Evolutionary conservation across 2,888 invertebrate species (phyloP).

Genomic region (Limnephilus rhombicus): DNA sequence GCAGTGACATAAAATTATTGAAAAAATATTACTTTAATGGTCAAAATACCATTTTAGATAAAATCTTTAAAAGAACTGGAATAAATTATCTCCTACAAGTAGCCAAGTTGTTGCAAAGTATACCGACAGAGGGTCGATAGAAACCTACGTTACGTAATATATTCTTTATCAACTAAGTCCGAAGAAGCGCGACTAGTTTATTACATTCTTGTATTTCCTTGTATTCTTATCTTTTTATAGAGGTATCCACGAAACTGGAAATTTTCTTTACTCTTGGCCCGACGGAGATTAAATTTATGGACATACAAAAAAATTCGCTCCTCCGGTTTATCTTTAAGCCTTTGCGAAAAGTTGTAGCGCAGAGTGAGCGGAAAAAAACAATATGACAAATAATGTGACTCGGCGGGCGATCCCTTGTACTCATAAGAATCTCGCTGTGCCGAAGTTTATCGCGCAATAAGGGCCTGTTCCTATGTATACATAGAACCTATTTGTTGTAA

Average conservation of each 20-base stretch:
- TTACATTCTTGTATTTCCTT: constrained; percentile 16
- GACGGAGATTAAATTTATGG: constrained; percentile 48
- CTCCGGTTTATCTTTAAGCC: constrained; percentile 41
- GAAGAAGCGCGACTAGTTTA: constrained; percentile 20
- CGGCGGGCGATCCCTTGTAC: constrained; percentile 43
- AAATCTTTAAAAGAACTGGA: not conserved
- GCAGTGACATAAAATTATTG: too few species aligned
- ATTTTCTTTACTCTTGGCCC: constrained; percentile 9
- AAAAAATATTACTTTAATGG: too few species aligned
- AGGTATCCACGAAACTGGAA: constrained; percentile 10
- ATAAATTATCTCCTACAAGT: not conserved
- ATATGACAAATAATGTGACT: constrained; percentile 48
- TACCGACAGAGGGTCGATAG: not conserved
- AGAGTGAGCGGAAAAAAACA: constrained; percentile 45
- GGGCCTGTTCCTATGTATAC: constrained; percentile 37
- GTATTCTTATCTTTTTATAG: constrained; percentile 14
- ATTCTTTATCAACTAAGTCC: constrained; percentile 17
- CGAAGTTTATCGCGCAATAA: constrained; percentile 44
- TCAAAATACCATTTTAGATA: not conserved
- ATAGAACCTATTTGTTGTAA: constrained; percentile 38
- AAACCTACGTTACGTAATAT: not conserved
- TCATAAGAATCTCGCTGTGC: constrained; percentile 45
- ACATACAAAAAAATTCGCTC: constrained; percentile 36
- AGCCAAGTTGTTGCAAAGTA: not conserved
- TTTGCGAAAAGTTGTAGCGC: constrained; percentile 21